Percentiles rank a stretch among this genome's conserved stretches.
Evolutionary conservation across 2,888 invertebrate genomes (phyloP).

Genomic region (Sicus ferrugineus): DNA sequence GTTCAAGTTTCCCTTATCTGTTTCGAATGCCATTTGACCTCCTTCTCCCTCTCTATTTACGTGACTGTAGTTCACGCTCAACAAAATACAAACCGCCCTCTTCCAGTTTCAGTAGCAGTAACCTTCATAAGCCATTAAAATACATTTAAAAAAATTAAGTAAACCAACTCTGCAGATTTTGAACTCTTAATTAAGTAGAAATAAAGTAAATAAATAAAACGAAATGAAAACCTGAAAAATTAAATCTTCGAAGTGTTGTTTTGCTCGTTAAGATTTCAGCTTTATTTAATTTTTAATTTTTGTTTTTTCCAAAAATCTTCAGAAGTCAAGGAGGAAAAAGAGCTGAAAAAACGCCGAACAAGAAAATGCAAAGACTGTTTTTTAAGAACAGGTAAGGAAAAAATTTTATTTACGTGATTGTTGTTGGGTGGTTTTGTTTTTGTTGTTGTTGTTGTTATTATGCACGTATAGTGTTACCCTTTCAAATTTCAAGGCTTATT

Average conservation of each 20-base stretch:
- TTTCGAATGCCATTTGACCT: no score
- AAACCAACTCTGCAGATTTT: no score
- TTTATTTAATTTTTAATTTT: neutral
- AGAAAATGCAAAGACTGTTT: neutral
- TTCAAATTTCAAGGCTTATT: no score
- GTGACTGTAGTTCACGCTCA: neutral
- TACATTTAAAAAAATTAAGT: no score
- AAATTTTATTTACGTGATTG: no score
- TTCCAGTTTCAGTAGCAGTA: neutral
- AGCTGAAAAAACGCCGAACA: neutral
- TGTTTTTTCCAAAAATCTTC: neutral
- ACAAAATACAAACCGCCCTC: neutral
- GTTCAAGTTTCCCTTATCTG: no score
- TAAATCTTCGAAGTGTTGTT: conserved; percentile 24
- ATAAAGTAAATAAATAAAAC: neutral
- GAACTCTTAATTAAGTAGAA: neutral
- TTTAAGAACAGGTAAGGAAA: no score
- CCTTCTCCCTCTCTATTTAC: no score
- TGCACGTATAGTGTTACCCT: no score
- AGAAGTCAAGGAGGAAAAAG: neutral
- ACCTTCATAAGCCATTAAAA: no score
- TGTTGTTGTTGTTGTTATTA: no score
- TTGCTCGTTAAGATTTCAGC: conserved; percentile 20
- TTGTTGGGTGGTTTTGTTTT: no score
- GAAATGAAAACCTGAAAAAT: neutral